Evolutionary conservation across 2,888 invertebrate genomes (phyloP), one percentile per base, ranked within the genome.

Genomic region (Arctia plantaginis): DNA sequence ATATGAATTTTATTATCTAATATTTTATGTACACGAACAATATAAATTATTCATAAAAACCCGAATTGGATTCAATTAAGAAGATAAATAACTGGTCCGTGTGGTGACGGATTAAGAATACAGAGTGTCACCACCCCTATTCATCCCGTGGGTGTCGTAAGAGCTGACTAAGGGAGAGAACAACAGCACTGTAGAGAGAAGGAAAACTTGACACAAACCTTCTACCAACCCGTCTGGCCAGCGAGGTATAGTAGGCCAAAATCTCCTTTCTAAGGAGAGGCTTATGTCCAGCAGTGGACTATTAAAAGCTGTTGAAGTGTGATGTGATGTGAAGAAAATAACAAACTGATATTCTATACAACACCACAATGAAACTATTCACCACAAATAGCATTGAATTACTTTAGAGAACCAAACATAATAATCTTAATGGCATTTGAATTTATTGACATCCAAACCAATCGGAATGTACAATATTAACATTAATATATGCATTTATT

Each of bases 331-430:
- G 18, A 66, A 44, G 66, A 66, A 66, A 41, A 3, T 27, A 23
- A 33, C 27, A 47, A 33, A 67, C 30, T 8, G 3, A 33, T 33
- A 23, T 33, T 51, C 0, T 33, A 47, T 7, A 67, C 51, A n/a
- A 51, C 33, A 41, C 66, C 35, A 66, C 39, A 66, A 41, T 41
- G 27, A 70, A 70, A 44, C 12, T 70, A 70, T 30, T 44, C 59
- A 41, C 33, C 23, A 39, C 15, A 39, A 27, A 59, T 44, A 62
- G 41, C 30, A 27, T 64, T 27, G 44, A 70, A 55, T 64, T 18
- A 69, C 23, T 47, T 23, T 23, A 23, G 20, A 35, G 15, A 64
- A 44, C 23, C 41, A 30, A 30, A 62, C 44, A n/a, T 20, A n/a
- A 35, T 41, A 44, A 70, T 62, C 44, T 64, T 15, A 41, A 30